Conservation (phyloP, 2,797 vertebrate genomes). For the Lacerta viridis region DNA sequence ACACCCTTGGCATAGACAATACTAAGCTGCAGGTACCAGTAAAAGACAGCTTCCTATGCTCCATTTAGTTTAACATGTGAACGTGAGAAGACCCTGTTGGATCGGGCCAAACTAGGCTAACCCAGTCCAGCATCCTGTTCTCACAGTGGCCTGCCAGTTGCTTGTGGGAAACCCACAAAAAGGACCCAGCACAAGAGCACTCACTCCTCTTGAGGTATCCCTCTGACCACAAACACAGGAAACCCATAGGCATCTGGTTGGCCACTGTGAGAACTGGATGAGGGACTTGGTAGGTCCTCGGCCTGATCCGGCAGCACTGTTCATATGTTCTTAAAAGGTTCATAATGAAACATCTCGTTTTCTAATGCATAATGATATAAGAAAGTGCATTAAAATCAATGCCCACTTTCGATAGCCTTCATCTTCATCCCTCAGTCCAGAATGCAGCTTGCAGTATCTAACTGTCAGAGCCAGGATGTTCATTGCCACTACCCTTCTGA, state of each 20-base stretch:
- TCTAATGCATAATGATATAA: background rate
- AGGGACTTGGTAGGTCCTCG: background rate
- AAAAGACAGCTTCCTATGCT: background rate
- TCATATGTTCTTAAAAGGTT: background rate
- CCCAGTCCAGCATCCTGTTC: too few species aligned
- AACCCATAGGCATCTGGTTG: too few species aligned
- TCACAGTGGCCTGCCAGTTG: too few species aligned
- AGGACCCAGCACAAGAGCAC: too few species aligned
- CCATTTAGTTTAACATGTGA: background rate
- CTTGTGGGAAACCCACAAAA: too few species aligned
- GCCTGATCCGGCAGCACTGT: too few species aligned
- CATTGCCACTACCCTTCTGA: background rate
- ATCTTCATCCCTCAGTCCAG: background rate
- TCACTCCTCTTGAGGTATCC: too few species aligned
- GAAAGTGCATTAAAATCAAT: background rate
- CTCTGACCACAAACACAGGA: too few species aligned
- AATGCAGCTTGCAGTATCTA: background rate
- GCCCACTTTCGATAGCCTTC: background rate
- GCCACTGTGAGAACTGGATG: background rate
- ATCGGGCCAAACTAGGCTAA: too few species aligned
- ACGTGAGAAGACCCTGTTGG: too few species aligned
- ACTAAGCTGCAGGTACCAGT: background rate
- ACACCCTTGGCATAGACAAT: background rate
- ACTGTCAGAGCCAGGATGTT: background rate
- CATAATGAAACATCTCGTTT: background rate